A percentile compares a stretch with the other conserved stretches of the same genome.
Evolutionary conservation across 2,113 vertebrate species (phyloP).

Genomic region (Nanorana parkeri): DNA sequence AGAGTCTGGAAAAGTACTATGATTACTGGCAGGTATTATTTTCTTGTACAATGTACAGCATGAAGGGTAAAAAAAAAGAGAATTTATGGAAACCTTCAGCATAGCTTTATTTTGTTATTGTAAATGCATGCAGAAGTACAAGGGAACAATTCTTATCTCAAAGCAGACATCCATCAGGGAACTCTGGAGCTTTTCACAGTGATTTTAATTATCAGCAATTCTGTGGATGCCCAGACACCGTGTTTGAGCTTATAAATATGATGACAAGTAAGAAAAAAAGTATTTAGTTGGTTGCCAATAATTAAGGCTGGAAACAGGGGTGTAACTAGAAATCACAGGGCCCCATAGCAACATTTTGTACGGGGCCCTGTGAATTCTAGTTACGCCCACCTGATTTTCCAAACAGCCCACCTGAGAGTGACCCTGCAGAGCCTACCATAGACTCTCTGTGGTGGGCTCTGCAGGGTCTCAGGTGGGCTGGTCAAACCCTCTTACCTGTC

Average conservation of each 20-base stretch:
- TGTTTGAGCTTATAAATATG: slow-evolving; percentile 27
- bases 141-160: slow-evolving; percentile 11
- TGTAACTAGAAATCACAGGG: too few species aligned
- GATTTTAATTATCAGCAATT: slow-evolving; percentile 21
- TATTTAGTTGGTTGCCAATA: slow-evolving; percentile 3
- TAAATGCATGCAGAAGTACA: slow-evolving; percentile 10
- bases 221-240: neutral
- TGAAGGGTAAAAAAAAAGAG: slow-evolving; percentile 1
- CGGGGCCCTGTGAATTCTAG: too few species aligned
- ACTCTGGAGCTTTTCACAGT: slow-evolving; percentile 5
- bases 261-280: neutral
- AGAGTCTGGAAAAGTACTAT: slow-evolving; percentile 13
- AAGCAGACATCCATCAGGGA: slow-evolving; percentile 31
- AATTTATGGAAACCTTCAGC: slow-evolving; percentile 5
- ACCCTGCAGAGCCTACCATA: too few species aligned
- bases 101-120: slow-evolving; percentile 40
- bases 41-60: neutral
- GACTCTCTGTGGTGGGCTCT: too few species aligned
- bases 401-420: too few species aligned
- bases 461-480: too few species aligned
- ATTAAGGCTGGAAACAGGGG: neutral
- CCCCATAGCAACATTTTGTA: too few species aligned
- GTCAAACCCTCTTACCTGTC: too few species aligned
- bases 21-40: neutral
- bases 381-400: too few species aligned